Conservation (phyloP, 2,797 vertebrate species). For the Siniperca obscura region DNA sequence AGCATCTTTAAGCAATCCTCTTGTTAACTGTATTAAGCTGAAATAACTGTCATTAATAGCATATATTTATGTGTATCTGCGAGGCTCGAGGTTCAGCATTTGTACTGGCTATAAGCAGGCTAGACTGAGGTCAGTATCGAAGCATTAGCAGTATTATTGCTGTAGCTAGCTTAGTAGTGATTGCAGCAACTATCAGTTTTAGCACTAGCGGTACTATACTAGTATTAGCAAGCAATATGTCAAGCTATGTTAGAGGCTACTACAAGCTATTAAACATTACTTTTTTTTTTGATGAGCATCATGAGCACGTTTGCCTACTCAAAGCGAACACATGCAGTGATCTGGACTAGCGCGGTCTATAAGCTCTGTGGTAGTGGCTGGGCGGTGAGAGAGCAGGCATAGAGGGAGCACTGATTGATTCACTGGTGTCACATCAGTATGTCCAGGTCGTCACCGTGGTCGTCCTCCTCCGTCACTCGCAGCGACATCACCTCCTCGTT, state of each 20-base stretch:
- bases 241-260: constrained; percentile 38
- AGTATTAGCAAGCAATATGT: constrained; percentile 44
- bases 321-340: constrained; percentile 37
- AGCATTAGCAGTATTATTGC: constrained; percentile 33
- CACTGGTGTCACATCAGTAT: constrained; percentile 96
- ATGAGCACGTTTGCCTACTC: constrained; percentile 13
- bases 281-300: constrained; percentile 8
- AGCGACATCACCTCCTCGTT: constrained; percentile 98
- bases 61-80: constrained; percentile 8
- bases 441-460: constrained; percentile 93
- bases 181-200: constrained; percentile 16
- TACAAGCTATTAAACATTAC: constrained; percentile 20
- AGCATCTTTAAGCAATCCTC: constrained; percentile 42
- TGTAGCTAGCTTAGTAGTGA: constrained; percentile 3
- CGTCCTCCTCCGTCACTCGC: constrained; percentile 95
- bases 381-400: constrained; percentile 79
- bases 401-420: constrained; percentile 91
- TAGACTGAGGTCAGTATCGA: constrained; percentile 17
- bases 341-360: constrained; percentile 11
- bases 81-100: constrained; percentile 19
- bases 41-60: constrained; percentile 5
- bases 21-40: constrained; percentile 4
- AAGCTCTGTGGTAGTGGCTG: constrained; percentile 27
- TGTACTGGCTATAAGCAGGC: constrained; percentile 29
- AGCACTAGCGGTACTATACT: constrained; percentile 21